A percentile compares a stretch with the other conserved stretches of the same genome.
Evolutionary conservation across 2,113 vertebrate genomes (phyloP).

Genomic region (Erpornis zantholeuca): DNA sequence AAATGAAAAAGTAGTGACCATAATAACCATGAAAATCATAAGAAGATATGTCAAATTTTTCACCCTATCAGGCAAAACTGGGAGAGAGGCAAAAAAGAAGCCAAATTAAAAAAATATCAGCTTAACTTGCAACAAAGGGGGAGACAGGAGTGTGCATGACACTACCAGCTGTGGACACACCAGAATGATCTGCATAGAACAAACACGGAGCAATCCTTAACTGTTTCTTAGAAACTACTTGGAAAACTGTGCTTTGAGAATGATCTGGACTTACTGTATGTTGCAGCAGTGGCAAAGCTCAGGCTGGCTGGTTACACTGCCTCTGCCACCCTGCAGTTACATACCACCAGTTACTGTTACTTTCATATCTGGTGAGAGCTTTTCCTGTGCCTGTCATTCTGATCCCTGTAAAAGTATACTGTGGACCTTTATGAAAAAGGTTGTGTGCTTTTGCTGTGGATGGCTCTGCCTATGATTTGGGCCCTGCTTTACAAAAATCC

Average conservation of each 20-base stretch:
- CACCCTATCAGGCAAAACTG: not conserved
- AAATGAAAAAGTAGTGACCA: not conserved
- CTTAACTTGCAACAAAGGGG: not conserved
- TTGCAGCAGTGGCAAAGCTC: not conserved
- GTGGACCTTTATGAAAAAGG: not conserved
- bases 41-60: not conserved
- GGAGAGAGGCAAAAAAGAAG: not conserved
- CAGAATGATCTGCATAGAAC: not conserved
- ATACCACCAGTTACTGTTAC: not conserved
- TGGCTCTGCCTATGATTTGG: not conserved
- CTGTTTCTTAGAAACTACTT: not conserved
- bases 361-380: fast-evolving
- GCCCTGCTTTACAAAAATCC: not conserved
- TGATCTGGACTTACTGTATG: not conserved
- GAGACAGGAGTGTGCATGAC: not conserved
- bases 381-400: not conserved
- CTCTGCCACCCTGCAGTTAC: not conserved
- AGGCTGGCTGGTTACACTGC: not conserved
- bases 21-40: not conserved
- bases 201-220: not conserved
- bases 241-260: not conserved
- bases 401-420: not conserved
- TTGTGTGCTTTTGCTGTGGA: not conserved
- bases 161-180: not conserved
- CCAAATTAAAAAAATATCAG: not conserved